Conservation (phyloP, 2,113 vertebrate genomes). For the Oreotragus oreotragus region DNA sequence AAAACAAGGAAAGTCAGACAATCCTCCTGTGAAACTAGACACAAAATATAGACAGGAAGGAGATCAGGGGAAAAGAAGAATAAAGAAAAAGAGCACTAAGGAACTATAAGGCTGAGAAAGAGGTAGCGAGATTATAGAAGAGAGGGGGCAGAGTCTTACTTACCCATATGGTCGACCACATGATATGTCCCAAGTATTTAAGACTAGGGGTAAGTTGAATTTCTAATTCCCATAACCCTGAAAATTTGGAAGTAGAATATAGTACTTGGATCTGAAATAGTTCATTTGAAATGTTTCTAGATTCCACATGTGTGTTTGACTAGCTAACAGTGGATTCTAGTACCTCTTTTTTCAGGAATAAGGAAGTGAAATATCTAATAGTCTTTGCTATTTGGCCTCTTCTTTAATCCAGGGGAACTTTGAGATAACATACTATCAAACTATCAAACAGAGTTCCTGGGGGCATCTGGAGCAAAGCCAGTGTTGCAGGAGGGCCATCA, state of each 20-base stretch:
- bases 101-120: neutral
- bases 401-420: constrained; percentile 13
- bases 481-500: neutral
- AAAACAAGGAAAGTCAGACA: neutral
- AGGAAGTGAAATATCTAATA: neutral
- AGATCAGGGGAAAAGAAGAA: neutral
- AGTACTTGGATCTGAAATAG: neutral
- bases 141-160: neutral
- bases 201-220: neutral
- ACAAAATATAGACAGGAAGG: neutral
- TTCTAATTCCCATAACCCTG: neutral
- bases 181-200: neutral
- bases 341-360: neutral
- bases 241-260: neutral
- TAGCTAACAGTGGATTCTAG: neutral
- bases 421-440: constrained; percentile 13
- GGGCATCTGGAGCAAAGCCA: neutral
- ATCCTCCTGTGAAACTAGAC: neutral
- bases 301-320: neutral
- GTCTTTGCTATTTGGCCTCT: neutral
- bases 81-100: neutral
- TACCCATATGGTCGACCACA: neutral
- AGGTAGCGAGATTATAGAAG: neutral
- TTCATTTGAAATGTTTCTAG: neutral
- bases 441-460: neutral